Evolutionary conservation across 53 echinoderm and acorn worm genomes (phyloP), one percentile per base, ranked within the genome.

Genomic region (Henricia sp.): DNA sequence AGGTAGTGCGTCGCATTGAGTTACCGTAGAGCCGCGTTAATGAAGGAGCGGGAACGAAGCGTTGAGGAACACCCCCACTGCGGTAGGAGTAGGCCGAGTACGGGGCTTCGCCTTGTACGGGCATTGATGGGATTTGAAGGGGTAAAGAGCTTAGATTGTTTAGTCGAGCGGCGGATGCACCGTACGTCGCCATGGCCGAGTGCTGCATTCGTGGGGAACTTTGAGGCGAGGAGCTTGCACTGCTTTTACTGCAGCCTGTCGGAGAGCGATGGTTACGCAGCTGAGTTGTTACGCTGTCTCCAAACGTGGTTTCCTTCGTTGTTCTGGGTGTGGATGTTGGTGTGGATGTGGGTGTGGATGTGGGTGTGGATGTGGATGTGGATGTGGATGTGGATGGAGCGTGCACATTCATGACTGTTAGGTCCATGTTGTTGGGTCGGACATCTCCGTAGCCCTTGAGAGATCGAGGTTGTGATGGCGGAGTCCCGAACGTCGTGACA

Each of bases 301-400:
- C 99, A 37, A 99, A 99, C 4, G 99, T 99, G 1, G 99, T 99
- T 48, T 99, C 99, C 63, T 95, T 94, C 17, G 94, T 89, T 10
- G 93, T 69, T 35, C 96, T 83, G 30, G 84, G 72, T 26, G 85
- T 23, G 6, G 78, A 26, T 12, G 64, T n/a, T n/a, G n/a, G n/a
- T n/a, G n/a, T n/a, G n/a, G n/a, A n/a, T n/a, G n/a, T n/a, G n/a
- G n/a, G n/a, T n/a, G n/a, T n/a, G n/a, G n/a, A n/a, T n/a, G n/a
- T n/a, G n/a, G n/a, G n/a, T n/a, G n/a, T n/a, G n/a, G n/a, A n/a
- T n/a, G n/a, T n/a, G n/a, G n/a, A n/a, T n/a, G n/a, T n/a, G n/a
- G n/a, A n/a, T n/a, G n/a, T n/a, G n/a, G n/a, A n/a, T n/a, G n/a
- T n/a, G n/a, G n/a, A n/a, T n/a, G n/a, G n/a, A n/a, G n/a, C n/a